Evolutionary conservation across 2,797 vertebrate genomes (phyloP), one percentile per base, ranked within the genome.

Genomic region (Microctenopoma steveboyesi): DNA sequence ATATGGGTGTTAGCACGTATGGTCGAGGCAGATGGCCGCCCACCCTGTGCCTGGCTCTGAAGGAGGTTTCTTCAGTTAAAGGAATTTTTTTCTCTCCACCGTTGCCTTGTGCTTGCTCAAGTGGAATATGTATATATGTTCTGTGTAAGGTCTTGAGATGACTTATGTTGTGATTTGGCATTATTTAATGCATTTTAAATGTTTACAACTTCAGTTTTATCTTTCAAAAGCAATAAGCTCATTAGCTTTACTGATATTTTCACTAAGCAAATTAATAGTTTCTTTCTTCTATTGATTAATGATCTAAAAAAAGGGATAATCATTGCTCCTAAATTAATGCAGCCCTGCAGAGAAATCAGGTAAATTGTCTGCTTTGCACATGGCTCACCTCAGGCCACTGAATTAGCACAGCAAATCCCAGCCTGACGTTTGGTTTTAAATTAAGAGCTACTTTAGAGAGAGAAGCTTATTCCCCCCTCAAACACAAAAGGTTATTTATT

Each of bases 401-500:
- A 81, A 72, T 86, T 76, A 76, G 37, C 57, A 35, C 8, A 71
- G 35, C 1, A 9, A 27, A 82, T 64, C 59, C 77, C 68, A 55
- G 57, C 58, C 43, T 50, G 81, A 88, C 85, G 67, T 74, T 73
- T 69, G 78, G 77, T 84, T 86, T 85, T 18, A 74, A 80, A 80
- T 59, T 55, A 50, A 73, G 52, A 73, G 33, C 68, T 53, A 61
- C 83, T 76, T 77, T 61, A 74, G 55, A 78, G 58, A 76, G 68
- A 69, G 75, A 46, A 47, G 61, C 68, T 61, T 65, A 48, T 61
- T 72, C 72, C 50, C 43, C 54, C 55, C 55, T 18, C 59, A 45
- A 22, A 63, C 69, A 83, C 66, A 72, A 75, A 67, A 28, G 43
- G 27, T 67, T 79, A 77, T 79, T 82, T 74, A 74, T 56, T 54